Base-by-base conservation (phyloP, 2,888 invertebrate genomes). In the Drosophila prostipennis region DNA sequence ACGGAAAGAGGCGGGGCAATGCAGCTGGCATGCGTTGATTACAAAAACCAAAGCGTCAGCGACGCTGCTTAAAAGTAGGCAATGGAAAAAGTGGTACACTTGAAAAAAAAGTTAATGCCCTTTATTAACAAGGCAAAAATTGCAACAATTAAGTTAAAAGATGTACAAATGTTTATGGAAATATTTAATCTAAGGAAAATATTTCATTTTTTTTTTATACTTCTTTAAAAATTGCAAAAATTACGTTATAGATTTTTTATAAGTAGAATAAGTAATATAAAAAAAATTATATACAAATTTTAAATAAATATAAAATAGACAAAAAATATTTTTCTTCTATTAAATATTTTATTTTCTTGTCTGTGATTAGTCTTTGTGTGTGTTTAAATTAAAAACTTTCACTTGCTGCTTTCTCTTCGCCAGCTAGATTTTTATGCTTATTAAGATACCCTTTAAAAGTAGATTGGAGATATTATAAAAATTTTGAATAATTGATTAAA, bases 331-430 rank as follows among this genome's bases (percentile, higher is more conserved):
- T 26, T 26, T 6, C 26, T 26, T 26, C 4, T 3, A 8, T 11
- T 42, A 42, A 40, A 13, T 2, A 13, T 5, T 7, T n/a, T 13
- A 23, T 63, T 29, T 43, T 46, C 42, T 10, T 19, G 19, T 32
- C 13, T 37, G 26, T 39, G 39, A n/a, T 40, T 34, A 29, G 40
- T 14, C 16, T 6, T 6, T 54, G 7, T 40, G 48, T 48, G 46
- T 49, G 56, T 63, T 64, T 68, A 72, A 77, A 79, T 65, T 60
- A 79, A 77, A 80, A 82, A 79, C 79, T 79, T 81, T 81, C 74
- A 79, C 77, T 78, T 6, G 43, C 13, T 11, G 14, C 36, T 68
- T 43, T 53, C 29, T 8, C 6, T 32, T 32, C 2, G 14, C 29
- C 14, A 16, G 29, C 29, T 6, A 14, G 19, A 54, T 19, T 57